Percentiles rank a stretch among this genome's conserved stretches.
phyloP scores from a whole-genome alignment of 2,888 invertebrate species.

The Anoplius nigerrimus region DNA sequence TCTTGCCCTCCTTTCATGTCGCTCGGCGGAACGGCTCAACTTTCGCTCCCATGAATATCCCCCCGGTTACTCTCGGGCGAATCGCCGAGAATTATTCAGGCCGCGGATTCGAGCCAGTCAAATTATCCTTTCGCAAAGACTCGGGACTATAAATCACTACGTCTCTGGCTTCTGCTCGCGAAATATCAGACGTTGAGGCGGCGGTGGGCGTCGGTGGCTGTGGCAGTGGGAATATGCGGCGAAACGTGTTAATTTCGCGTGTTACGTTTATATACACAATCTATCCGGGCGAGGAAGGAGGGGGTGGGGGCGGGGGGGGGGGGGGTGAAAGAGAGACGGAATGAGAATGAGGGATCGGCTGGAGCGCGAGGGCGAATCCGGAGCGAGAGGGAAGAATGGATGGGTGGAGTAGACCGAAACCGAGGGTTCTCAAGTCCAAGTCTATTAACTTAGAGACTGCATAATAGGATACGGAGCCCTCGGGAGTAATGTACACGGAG shows the following conservation, averaged over 20 bases:
- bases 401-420: constrained; percentile 27
- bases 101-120: no score
- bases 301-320: no score
- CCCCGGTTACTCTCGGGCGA: no score
- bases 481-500: constrained; percentile 53
- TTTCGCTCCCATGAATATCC: no score
- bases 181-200: background rate
- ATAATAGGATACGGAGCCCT: constrained; percentile 59
- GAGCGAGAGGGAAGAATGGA: constrained; percentile 13
- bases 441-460: constrained; percentile 62
- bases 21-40: no score
- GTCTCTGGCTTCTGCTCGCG: constrained; percentile 2
- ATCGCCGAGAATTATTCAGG: no score
- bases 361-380: background rate
- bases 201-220: background rate
- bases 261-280: constrained; percentile 36
- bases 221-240: no score
- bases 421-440: constrained; percentile 55
- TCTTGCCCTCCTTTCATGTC: no score
- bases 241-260: constrained; percentile 51
- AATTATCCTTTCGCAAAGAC: no score
- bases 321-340: constrained; percentile 1
- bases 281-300: no score
- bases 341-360: constrained; percentile 4
- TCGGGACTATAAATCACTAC: constrained; percentile 13